A percentile compares a stretch with the other conserved stretches of the same genome.
phyloP scores from a whole-genome alignment of 2,113 vertebrate genomes.

The Periophthalmus modestus region DNA sequence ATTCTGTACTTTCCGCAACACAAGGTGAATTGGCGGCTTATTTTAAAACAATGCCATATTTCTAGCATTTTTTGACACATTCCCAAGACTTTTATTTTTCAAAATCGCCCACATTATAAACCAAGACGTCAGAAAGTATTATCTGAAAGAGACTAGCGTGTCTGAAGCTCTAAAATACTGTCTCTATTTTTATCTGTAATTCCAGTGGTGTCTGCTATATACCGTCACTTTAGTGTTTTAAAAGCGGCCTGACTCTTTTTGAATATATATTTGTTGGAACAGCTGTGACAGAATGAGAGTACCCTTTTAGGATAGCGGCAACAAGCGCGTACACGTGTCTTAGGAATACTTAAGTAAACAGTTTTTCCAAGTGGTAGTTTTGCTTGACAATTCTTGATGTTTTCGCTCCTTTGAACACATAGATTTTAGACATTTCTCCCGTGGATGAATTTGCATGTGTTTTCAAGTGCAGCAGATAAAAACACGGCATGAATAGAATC shows the following conservation, averaged over 20 bases:
- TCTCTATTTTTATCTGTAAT: constrained; percentile 55
- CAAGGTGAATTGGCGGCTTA: neutral
- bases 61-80: neutral
- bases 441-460: constrained; percentile 31
- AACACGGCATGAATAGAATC: constrained; percentile 37
- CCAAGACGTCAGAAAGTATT: constrained; percentile 53
- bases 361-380: constrained; percentile 18
- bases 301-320: constrained; percentile 42
- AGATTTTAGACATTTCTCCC: constrained; percentile 25
- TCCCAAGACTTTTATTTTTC: constrained; percentile 32
- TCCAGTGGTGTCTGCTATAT: constrained; percentile 21
- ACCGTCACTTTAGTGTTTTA: constrained; percentile 29
- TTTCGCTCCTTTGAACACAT: constrained; percentile 34
- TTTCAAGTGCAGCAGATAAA: constrained; percentile 11
- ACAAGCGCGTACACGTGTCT: constrained; percentile 29
- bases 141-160: constrained; percentile 42
- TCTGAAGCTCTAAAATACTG: constrained; percentile 26
- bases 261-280: constrained; percentile 43
- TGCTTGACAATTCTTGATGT: constrained; percentile 46
- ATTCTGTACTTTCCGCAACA: neutral
- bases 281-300: constrained; percentile 55
- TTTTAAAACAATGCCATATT: neutral
- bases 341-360: constrained; percentile 23
- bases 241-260: constrained; percentile 30
- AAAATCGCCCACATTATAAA: constrained; percentile 40